Evolutionary conservation across 2,113 vertebrate genomes (phyloP).

Genomic region (Phaethornis superciliosus): DNA sequence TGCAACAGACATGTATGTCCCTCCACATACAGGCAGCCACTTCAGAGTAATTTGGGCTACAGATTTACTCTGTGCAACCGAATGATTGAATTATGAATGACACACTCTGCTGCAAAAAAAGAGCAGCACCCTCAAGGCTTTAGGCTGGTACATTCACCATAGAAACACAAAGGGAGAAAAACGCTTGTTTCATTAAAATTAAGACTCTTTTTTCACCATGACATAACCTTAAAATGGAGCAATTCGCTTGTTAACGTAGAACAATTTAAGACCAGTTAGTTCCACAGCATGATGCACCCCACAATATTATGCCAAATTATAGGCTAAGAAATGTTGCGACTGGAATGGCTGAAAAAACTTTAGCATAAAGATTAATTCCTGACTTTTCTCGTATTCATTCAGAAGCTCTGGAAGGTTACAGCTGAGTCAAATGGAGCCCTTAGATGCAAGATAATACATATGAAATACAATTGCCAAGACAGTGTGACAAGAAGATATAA

Average conservation of each 20-base stretch:
- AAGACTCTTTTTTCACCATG: constrained; percentile 59
- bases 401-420: constrained; percentile 54
- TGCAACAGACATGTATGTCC: constrained; percentile 37
- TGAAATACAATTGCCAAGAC: not conserved
- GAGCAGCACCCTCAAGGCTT: constrained; percentile 30
- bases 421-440: constrained; percentile 37
- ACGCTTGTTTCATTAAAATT: constrained; percentile 71
- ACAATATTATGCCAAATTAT: constrained; percentile 66
- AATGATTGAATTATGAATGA: constrained; percentile 59
- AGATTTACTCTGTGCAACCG: constrained; percentile 26
- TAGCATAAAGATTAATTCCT: constrained; percentile 56
- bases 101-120: constrained; percentile 26
- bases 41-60: constrained; percentile 53
- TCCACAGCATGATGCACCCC: constrained; percentile 62
- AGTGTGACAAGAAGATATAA: not conserved
- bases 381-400: constrained; percentile 40
- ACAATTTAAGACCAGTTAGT: constrained; percentile 61
- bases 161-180: constrained; percentile 52
- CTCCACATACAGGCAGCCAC: constrained; percentile 47
- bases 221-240: constrained; percentile 61
- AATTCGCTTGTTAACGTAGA: constrained; percentile 33
- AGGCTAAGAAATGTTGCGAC: constrained; percentile 57
- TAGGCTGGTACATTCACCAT: constrained; percentile 8
- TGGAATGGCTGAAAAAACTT: constrained; percentile 55
- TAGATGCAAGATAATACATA: constrained; percentile 16